These are phyloP conservation scores for Tychaedon coryphoeus DNA, from an alignment of 2,113 vertebrate species.

Conservation along the genomic window DNA sequence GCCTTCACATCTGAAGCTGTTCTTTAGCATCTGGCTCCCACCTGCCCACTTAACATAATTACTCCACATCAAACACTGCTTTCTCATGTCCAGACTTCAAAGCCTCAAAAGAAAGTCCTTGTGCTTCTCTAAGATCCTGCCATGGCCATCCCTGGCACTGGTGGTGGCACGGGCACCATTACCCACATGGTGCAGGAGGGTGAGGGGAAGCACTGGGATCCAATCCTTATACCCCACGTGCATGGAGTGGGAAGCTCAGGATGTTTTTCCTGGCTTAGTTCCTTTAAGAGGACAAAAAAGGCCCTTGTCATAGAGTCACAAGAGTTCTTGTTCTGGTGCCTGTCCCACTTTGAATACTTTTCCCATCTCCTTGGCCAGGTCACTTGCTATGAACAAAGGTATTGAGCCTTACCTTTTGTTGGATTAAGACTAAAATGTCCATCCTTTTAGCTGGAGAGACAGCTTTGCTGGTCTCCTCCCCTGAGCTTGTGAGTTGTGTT, in stretches of 20 bases:
- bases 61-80: background rate
- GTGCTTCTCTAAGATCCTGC: background rate
- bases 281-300: background rate
- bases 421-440: background rate
- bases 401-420: background rate
- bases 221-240: accelerated
- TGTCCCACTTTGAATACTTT: background rate
- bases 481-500: background rate
- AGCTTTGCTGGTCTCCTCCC: background rate
- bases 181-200: accelerated
- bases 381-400: background rate
- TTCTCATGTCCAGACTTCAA: constrained; percentile 20
- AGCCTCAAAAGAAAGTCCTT: background rate
- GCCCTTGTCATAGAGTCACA: too few relatives aligned
- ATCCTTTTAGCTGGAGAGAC: background rate
- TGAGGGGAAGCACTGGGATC: accelerated
- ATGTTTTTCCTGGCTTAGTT: background rate
- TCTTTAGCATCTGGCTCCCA: constrained; percentile 48
- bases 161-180: background rate
- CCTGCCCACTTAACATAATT: constrained; percentile 37
- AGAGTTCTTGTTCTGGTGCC: background rate
- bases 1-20: background rate
- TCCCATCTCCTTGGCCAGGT: background rate
- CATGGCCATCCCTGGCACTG: background rate
- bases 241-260: background rate